Conservation (phyloP, 2,888 invertebrate genomes). For the Druceiella hillmani region DNA sequence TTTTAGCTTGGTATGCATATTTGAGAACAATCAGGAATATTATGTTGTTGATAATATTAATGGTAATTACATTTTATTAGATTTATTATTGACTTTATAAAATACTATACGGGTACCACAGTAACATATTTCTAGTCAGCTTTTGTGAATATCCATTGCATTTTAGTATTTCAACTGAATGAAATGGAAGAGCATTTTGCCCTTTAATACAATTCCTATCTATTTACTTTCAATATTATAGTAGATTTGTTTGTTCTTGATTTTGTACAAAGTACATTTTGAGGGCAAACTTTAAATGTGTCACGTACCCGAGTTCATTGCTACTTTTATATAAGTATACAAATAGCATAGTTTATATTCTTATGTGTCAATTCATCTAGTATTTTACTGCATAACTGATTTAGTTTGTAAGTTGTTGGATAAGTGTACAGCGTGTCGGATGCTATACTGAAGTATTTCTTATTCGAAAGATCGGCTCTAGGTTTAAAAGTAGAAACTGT, state of each 20-base stretch:
- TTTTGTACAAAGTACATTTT: slow-evolving; percentile 50
- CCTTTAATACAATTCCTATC: too few species aligned
- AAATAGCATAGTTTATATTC: slow-evolving; percentile 56
- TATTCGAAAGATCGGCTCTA: too few species aligned
- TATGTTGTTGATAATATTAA: slow-evolving; percentile 35
- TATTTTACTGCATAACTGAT: slow-evolving; percentile 52
- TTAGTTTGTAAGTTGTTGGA: slow-evolving; percentile 50
- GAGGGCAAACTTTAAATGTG: slow-evolving; percentile 28
- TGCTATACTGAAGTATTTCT: too few species aligned
- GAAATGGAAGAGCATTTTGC: too few species aligned
- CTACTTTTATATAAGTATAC: slow-evolving; percentile 53
- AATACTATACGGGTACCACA: too few species aligned
- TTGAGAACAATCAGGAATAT: too few species aligned
- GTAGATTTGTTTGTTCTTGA: slow-evolving; percentile 46
- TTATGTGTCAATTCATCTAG: slow-evolving; percentile 57
- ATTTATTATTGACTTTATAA: too few species aligned
- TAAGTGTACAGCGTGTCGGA: background rate
- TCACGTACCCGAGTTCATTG: slow-evolving; percentile 37
- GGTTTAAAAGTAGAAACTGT: too few species aligned
- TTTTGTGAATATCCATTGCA: too few species aligned
- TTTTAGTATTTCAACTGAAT: too few species aligned
- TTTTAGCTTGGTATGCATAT: too few species aligned
- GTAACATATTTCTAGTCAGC: too few species aligned
- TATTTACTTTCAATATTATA: slow-evolving; percentile 37
- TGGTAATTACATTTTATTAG: slow-evolving; percentile 36